Evolutionary conservation across 2,113 vertebrate genomes (phyloP).

Genomic region (Setophaga coronata): DNA sequence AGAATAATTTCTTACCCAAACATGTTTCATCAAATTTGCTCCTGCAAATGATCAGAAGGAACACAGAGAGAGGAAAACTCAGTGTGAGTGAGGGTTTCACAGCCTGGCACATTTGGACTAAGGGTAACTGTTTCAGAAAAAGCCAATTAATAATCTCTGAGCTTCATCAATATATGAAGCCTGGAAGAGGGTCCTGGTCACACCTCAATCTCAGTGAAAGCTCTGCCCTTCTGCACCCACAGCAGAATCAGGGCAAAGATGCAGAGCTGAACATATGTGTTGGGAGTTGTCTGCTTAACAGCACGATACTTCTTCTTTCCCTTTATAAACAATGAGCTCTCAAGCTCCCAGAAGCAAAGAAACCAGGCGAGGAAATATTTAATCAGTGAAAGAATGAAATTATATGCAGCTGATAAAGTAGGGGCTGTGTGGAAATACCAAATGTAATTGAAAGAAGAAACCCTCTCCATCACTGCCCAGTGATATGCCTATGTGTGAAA

Average conservation of each 20-base stretch:
- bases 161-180: not conserved
- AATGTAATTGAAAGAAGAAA: not conserved
- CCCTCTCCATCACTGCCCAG: not conserved
- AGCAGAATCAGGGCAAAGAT: not conserved
- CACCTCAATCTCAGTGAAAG: not conserved
- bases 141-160: not conserved
- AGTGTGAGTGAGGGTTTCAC: not conserved
- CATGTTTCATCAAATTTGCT: not conserved
- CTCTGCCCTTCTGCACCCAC: not conserved
- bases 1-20: not conserved
- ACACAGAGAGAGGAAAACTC: not conserved
- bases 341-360: conserved; percentile 48
- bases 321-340: conserved; percentile 7
- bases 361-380: not conserved
- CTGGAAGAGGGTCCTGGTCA: not conserved
- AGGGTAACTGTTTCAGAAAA: not conserved
- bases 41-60: not conserved
- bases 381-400: conserved; percentile 15
- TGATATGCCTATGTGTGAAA: not conserved
- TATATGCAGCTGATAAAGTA: not conserved
- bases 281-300: not conserved
- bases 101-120: not conserved
- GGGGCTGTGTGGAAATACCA: not conserved
- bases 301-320: not conserved
- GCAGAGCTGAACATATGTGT: not conserved